Conservation (phyloP, 2,797 vertebrate genomes). For the Liparis tanakae region DNA sequence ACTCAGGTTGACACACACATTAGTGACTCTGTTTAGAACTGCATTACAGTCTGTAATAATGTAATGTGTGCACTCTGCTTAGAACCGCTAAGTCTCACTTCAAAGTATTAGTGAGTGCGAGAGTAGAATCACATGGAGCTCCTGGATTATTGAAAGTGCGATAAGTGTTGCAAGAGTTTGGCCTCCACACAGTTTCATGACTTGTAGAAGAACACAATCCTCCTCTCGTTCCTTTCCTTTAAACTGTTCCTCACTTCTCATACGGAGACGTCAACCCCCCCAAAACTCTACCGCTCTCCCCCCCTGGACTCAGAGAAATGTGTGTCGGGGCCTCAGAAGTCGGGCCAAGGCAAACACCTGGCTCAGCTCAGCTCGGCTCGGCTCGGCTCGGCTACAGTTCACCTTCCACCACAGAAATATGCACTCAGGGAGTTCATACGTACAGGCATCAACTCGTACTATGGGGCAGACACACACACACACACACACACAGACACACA, state of each 20-base stretch:
- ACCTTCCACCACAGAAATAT: conserved; percentile 74
- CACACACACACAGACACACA: not conserved
- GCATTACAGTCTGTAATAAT: not conserved
- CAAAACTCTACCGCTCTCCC: conserved; percentile 45
- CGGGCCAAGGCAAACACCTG: conserved; percentile 75
- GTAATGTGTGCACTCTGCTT: not conserved
- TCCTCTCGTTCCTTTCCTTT: conserved; percentile 21
- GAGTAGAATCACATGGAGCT: conserved; percentile 16
- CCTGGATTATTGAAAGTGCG: conserved; percentile 19
- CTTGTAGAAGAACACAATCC: conserved; percentile 1
- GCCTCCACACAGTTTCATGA: conserved; percentile 6
- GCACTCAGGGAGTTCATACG: conserved; percentile 59
- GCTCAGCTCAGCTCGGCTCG: conserved; percentile 41
- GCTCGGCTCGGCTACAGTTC: conserved; percentile 68
- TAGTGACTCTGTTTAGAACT: not conserved
- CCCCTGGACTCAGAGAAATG: conserved; percentile 64
- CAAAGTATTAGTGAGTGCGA: conserved; percentile 1
- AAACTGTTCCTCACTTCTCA: conserved; percentile 43
- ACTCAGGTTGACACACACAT: not conserved
- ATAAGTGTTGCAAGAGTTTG: conserved; percentile 9
- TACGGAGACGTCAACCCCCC: conserved; percentile 41
- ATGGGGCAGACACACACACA: conserved; percentile 36
- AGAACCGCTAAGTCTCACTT: not conserved
- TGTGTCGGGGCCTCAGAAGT: conserved; percentile 72
- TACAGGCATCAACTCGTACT: conserved; percentile 49